phyloP scores from a whole-genome alignment of 2,797 vertebrate species.

The Artibeus lituratus region DNA sequence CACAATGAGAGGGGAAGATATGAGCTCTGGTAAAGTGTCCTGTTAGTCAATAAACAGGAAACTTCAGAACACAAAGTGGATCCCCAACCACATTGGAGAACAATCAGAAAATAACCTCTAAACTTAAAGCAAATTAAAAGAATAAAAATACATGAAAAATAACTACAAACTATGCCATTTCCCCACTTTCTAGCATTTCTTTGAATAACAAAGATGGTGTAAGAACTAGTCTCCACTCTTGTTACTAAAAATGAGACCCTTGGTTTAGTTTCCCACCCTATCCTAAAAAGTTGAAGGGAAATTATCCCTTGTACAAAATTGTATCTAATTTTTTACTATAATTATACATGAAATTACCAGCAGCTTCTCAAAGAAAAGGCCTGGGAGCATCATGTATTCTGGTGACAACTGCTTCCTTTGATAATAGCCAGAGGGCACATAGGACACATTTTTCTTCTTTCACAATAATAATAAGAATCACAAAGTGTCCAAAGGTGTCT shows the following conservation, averaged over 20 bases:
- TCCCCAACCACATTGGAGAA: background rate
- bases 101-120: background rate
- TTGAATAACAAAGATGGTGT: background rate
- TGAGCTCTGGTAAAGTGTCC: background rate
- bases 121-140: background rate
- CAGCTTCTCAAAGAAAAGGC: constrained; percentile 17
- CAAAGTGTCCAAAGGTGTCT: background rate
- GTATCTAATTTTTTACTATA: background rate
- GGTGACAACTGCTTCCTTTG: constrained; percentile 4
- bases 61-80: background rate
- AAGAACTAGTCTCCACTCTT: background rate
- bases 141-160: background rate
- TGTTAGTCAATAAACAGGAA: background rate
- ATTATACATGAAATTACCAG: constrained; percentile 28
- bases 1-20: background rate
- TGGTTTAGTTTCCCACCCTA: background rate
- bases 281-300: background rate
- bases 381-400: background rate
- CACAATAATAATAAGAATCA: background rate
- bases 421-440: background rate
- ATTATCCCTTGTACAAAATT: background rate
- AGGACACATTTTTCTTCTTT: background rate
- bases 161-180: background rate
- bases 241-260: background rate
- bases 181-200: background rate